phyloP scores from a whole-genome alignment of 2,888 invertebrate genomes.

The Ischnura elegans region DNA sequence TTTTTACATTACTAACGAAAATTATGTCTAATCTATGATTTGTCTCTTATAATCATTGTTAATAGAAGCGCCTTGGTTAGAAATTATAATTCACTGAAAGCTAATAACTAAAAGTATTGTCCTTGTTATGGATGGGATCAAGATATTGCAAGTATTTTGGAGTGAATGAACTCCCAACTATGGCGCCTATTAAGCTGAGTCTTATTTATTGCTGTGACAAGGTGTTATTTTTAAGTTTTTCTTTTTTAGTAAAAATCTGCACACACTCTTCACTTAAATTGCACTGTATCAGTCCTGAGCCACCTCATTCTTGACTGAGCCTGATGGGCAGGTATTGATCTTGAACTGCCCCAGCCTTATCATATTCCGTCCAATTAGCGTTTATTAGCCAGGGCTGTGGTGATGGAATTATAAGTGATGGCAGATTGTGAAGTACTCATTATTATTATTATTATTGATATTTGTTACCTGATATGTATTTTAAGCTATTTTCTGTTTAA shows the following conservation, averaged over 20 bases:
- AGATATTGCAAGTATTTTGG: background rate
- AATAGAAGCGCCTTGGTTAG: background rate
- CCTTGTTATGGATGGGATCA: background rate
- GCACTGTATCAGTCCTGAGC: slow-evolving; percentile 63
- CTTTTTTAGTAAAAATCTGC: slow-evolving; percentile 51
- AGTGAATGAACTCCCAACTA: background rate
- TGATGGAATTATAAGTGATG: slow-evolving; percentile 59
- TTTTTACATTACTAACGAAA: too few relatives aligned
- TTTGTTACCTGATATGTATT: slow-evolving; percentile 37
- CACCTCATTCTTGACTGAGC: slow-evolving; percentile 50
- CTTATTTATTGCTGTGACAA: background rate
- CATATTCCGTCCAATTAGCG: slow-evolving; percentile 62
- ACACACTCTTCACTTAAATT: slow-evolving; percentile 43
- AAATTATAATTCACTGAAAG: background rate
- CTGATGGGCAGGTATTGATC: slow-evolving; percentile 32
- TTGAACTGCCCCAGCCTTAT: slow-evolving; percentile 63
- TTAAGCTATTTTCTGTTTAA: background rate
- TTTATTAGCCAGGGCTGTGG: slow-evolving; percentile 56
- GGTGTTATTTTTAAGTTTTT: background rate
- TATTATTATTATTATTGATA: slow-evolving; percentile 29
- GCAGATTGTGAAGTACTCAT: slow-evolving; percentile 45
- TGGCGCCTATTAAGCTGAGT: background rate
- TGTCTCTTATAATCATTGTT: background rate
- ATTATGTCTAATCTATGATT: too few relatives aligned
- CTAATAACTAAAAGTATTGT: background rate